Conservation (phyloP, 2,113 vertebrate genomes). For the Oryctolagus cuniculus region mOryCun1.1 NC_091444.1:58603001-58603500, state of each 20-base stretch:
- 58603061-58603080: neutral
- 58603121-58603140: neutral
- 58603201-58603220: neutral
- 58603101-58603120: constrained; percentile 14
- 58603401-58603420: neutral
- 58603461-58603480: neutral
- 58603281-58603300: neutral
- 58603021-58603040: neutral
- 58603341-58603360: neutral
- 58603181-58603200: neutral
- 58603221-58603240: neutral
- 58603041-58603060: neutral
- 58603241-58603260: neutral
- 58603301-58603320: neutral
- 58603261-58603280: neutral
- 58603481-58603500: neutral
- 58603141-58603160: neutral
- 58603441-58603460: neutral
- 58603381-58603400: neutral
- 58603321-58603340: neutral
- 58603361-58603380: neutral
- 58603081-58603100: neutral
- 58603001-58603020: neutral
- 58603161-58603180: neutral
- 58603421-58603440: neutral